Percentiles rank a stretch among this genome's conserved stretches.
These are phyloP conservation scores for Amblyopsis rosae DNA, from an alignment of 2,113 vertebrate species.

Conservation along the genomic window DNA sequence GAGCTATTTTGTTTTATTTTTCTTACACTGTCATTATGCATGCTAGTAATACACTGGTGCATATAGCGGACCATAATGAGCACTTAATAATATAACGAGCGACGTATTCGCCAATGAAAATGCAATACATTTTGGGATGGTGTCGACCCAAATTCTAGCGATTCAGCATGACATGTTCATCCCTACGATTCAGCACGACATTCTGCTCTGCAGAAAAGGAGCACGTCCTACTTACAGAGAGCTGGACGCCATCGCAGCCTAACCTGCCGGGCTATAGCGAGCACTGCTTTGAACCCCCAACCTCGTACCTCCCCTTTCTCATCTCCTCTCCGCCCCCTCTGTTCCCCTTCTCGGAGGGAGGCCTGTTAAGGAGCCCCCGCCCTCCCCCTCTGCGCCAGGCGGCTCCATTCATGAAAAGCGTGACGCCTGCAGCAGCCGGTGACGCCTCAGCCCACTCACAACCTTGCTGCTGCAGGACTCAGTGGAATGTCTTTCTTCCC, in stretches of 20 bases:
- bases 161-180: constrained; percentile 51
- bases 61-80: no score
- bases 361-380: constrained; percentile 32
- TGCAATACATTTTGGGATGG: no score
- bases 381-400: constrained; percentile 73
- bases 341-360: constrained; percentile 30
- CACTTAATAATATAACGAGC: no score
- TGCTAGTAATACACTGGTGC: no score
- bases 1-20: no score
- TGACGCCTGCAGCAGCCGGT: constrained; percentile 70
- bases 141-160: constrained; percentile 1
- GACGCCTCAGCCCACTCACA: constrained; percentile 65
- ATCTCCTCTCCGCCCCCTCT: constrained; percentile 30
- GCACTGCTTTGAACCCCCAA: constrained; percentile 51
- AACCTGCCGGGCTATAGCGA: constrained; percentile 64
- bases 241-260: constrained; percentile 50
- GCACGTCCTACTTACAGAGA: constrained; percentile 67
- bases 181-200: constrained; percentile 50
- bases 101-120: no score
- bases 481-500: constrained; percentile 55
- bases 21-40: no score
- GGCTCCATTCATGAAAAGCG: constrained; percentile 81
- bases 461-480: constrained; percentile 55
- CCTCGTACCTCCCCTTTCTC: constrained; percentile 18
- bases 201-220: constrained; percentile 42